Evolutionary conservation across 2,888 invertebrate genomes (phyloP), one percentile per base, ranked within the genome.

Genomic region (Agonopterix heracliana): DNA sequence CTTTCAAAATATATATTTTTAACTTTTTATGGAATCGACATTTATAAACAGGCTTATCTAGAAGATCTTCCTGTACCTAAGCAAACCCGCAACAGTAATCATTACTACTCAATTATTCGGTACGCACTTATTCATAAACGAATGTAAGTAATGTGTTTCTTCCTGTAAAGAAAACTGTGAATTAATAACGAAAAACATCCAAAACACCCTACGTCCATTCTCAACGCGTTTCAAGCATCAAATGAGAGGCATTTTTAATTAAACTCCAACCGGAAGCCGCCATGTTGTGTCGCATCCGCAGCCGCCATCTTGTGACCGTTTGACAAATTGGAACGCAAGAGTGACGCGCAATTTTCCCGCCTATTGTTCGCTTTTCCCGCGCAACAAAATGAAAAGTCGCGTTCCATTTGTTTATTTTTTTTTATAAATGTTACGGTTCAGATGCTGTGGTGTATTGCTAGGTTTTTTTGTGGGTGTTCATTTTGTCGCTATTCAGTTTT

Each of bases 311-410:
- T 84, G 82, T 75, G 73, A 72, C 74, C 82, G 82, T 85, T 88
- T 88, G 87, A 88, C 87, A 88, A 88, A 88, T 88, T 87, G 88
- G 83, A 84, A 82, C 78, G 83, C 76, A 74, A 79, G 84, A 84
- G 85, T 88, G 88, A 88, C 88, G 87, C 86, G 87, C 86, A 87
- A 87, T 87, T 87, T 87, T 85, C 83, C 84, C 84, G 79, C 81
- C 83, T 74, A 85, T 87, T 87, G 87, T 88, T 84, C 85, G 81
- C 80, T 78, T 82, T 82, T 78, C 79, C 77, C 78, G 77, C 77
- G 75, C 85, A 78, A 84, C 83, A 81, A 81, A 86, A 88, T 88
- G 87, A 88, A 86, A 88, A 86, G 81, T 83, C 83, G 80, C 68
- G 67, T 77, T 75, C 72, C 71, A 73, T 78, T 78, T 74, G 63